Percentiles rank a stretch among this genome's conserved stretches.
phyloP scores from a whole-genome alignment of 2,113 vertebrate genomes.

The Edolisoma coerulescens region DNA sequence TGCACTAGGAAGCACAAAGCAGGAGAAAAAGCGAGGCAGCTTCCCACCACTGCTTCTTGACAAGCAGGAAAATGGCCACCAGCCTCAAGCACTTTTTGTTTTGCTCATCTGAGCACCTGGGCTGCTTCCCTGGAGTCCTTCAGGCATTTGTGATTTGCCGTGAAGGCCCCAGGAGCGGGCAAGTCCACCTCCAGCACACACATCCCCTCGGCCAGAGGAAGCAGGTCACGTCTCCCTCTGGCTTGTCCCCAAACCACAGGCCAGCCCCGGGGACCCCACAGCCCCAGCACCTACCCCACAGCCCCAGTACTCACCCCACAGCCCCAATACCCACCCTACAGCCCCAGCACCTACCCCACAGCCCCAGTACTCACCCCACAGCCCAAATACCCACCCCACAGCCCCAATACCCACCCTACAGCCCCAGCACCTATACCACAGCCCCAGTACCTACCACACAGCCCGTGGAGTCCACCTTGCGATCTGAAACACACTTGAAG shows the following conservation, averaged over 20 bases:
- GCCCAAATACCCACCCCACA: slow-evolving; percentile 59
- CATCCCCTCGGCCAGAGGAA: rapidly evolving
- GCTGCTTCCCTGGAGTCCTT: not conserved
- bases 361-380: not conserved
- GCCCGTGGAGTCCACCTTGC: slow-evolving; percentile 90
- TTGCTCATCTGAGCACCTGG: not conserved
- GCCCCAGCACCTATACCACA: not conserved
- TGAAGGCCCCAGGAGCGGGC: not conserved
- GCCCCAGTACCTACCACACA: slow-evolving; percentile 82
- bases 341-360: not conserved
- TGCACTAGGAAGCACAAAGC: not conserved
- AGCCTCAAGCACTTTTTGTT: not conserved
- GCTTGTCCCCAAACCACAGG: not conserved
- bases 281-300: rapidly evolving
- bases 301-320: slow-evolving; percentile 78
- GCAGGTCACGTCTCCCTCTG: not conserved
- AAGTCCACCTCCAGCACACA: not conserved
- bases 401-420: rapidly evolving
- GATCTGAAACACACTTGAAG: slow-evolving; percentile 95
- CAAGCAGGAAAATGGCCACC: not conserved
- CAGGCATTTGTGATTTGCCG: rapidly evolving
- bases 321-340: not conserved
- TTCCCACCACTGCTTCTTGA: not conserved
- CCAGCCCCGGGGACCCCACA: not conserved
- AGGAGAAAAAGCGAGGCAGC: not conserved